Evolutionary conservation across 2,888 invertebrate genomes (phyloP), one percentile per base, ranked within the genome.

Genomic region (Bruchidius siliquastri): DNA sequence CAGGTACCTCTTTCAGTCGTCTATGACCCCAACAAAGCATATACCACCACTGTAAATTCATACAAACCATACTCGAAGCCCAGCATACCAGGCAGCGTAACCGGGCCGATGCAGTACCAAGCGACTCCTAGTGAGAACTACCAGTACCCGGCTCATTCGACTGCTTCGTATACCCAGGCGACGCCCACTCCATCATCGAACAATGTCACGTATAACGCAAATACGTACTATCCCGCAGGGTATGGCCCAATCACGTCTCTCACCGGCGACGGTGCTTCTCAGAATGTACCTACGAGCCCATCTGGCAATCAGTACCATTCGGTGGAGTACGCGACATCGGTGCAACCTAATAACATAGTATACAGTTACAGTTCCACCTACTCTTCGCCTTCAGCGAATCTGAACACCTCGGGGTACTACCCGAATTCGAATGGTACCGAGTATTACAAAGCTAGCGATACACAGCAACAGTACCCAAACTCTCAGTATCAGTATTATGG

Each of bases 271-370:
- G 20, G 20, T 22, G 67, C 22, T 0, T 49, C 70, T 3, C 72
- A 72, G 13, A 72, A 76, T 13, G 73, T 72, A 22, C 68, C 68
- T 68, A 20, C 22, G 22, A 13, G 49, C 18, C 6, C 49, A 1
- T 49, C 49, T 49, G 13, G 10, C 49, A 49, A 49, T 49, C 79
- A 80, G 72, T 81, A 81, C 69, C 80, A 81, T 71, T 77, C 80
- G 3, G 74, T 79, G 22, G 78, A 82, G 72, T 82, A 83, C 72
- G 79, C 81, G 8, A 79, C 81, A 8, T 82, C 82, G 2, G 83
- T 83, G 0, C 79, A 76, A 22, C 77, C 80, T 0, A 76, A 78
- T 72, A 72, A 76, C 4, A 32, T 67, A 4, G 79, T 74, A 22
- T 74, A 73, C 68, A 78, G 74, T 72, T 73, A 76, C 22, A 77